phyloP scores from a whole-genome alignment of 2,113 vertebrate species.

The Microtus ochrogaster region DNA sequence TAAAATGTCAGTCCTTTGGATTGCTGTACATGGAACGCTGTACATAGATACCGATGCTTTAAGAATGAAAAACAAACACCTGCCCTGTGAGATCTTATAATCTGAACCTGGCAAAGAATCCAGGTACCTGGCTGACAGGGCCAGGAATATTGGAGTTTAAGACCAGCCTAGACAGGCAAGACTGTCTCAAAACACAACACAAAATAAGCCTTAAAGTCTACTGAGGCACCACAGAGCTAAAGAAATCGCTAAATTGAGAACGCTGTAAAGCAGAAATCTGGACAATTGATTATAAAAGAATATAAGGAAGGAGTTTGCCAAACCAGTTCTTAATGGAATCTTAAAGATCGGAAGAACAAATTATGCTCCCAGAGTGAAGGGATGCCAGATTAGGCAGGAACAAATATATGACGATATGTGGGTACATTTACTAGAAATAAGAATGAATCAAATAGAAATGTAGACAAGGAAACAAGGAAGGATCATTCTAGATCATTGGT shows the following conservation, averaged over 20 bases:
- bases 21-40: background rate
- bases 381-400: background rate
- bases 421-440: background rate
- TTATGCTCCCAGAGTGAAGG: background rate
- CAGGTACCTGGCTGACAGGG: background rate
- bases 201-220: background rate
- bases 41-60: fast-evolving
- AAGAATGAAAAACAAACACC: background rate
- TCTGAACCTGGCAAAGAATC: background rate
- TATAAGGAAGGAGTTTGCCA: background rate
- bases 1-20: background rate
- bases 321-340: background rate
- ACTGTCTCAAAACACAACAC: background rate
- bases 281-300: background rate
- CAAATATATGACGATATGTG: background rate
- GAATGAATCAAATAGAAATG: background rate
- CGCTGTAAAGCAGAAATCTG: background rate
- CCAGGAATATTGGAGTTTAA: background rate
- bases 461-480: background rate
- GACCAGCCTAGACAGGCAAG: background rate
- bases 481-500: background rate
- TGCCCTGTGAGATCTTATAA: background rate
- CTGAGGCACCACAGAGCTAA: background rate
- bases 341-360: background rate
- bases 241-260: background rate